Base-by-base conservation (phyloP, 2,888 invertebrate genomes). In the Lordiphosa andalusiaca region DNA sequence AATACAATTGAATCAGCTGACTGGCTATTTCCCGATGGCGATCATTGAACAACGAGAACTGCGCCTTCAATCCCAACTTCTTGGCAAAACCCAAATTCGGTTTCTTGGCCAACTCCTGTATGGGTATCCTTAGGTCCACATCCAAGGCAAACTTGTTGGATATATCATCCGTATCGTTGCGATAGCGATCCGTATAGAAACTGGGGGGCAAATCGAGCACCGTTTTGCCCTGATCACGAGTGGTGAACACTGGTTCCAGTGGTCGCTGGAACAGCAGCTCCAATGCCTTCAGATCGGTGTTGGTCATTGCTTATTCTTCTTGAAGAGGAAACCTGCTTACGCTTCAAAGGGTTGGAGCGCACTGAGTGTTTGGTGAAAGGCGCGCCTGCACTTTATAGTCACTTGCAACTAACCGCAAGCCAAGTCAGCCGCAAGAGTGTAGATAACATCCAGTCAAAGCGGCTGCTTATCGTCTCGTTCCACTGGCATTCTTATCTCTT, bases 1-100 rank as follows among this genome's bases (percentile, higher is more conserved):
- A 89, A 53, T 95, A 93, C 21, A 93, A 90, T 51, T 93, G 91
- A 51, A 95, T 93, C 58, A 96, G 91, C 67, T 92, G 91, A 0
- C 92, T 91, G 4, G 96, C 95, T 86, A 95, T 92, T 49, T 91
- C 90, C 41, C 93, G 92, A 86, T 96, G 96, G 13, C 87, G 90
- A 0, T 93, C 93, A 58, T 94, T 91, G 84, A 96, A 96, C 13
- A 95, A 90, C 0, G 95, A 95, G 88, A 96, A 96, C 19, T 84
- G 86, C 1, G 74, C 54, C 38, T 83, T 83, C 3, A 53, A 69
- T 1, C 77, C 74, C 33, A 89, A 50, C 10, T 70, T 66, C 3
- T 57, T 44, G 19, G 89, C 66, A 52, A 89, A 89, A 2, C 58
- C 71, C 6, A 90, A 62, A 64, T 89, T 80, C 1, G 89, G 89